Conservation (phyloP, 2,888 invertebrate species). For the Heliconius ismenius region DNA sequence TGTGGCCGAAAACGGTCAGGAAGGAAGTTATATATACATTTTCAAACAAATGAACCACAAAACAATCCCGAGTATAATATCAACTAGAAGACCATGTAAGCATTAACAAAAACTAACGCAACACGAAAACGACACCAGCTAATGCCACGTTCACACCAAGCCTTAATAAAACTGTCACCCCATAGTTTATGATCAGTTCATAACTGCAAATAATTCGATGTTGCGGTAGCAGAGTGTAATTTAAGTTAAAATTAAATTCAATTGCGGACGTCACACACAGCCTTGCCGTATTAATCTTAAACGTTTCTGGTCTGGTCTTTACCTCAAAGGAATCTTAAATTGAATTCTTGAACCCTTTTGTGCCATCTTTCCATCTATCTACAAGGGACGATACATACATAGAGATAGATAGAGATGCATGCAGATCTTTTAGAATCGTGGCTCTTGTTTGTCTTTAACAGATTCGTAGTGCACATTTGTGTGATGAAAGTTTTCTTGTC, state of each 20-base stretch:
- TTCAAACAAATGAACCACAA: no score
- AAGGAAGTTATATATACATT: no score
- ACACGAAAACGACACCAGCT: background rate
- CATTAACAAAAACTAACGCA: constrained; percentile 3
- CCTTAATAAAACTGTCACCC: constrained; percentile 31
- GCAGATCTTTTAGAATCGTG: background rate
- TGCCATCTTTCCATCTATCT: constrained; percentile 27
- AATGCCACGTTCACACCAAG: background rate
- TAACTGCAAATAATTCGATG: constrained; percentile 37
- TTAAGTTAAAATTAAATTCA: constrained; percentile 44
- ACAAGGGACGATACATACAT: background rate
- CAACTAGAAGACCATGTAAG: background rate
- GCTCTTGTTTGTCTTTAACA: background rate
- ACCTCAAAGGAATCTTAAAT: constrained; percentile 42
- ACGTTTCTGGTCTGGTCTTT: constrained; percentile 24
- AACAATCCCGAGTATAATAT: background rate
- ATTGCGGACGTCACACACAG: constrained; percentile 41
- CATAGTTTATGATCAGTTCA: constrained; percentile 28
- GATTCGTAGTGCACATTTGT: background rate
- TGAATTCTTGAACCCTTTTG: constrained; percentile 38
- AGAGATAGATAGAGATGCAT: constrained; percentile 4
- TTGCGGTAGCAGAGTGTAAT: constrained; percentile 38
- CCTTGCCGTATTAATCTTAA: constrained; percentile 27
- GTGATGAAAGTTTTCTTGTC: background rate
- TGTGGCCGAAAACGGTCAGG: no score